Evolutionary conservation across 1,140 invertebrate species (phyloP), one percentile per base, ranked within the genome.

Genomic region (Achatina immaculata): DNA sequence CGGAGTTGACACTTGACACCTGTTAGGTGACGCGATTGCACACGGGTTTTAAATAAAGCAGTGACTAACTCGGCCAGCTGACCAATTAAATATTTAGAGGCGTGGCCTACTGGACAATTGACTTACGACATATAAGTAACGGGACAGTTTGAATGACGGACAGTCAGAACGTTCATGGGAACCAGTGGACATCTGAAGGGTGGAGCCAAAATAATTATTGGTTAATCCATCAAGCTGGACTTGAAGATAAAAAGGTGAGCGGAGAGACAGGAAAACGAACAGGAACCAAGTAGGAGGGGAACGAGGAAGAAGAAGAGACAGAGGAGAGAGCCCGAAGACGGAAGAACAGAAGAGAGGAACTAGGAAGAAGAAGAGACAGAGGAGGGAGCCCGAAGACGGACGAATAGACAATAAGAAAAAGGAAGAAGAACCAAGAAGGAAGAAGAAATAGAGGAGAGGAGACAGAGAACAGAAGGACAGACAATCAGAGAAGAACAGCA

Each of bases 351-450:
- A n/a, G n/a, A 28, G 62, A 28, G 62, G n/a, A n/a, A 66, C 36
- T 34, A 72, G 21, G 45, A 73, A 28, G 43, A 73, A 73, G 40
- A 73, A 73, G 38, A 48, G 31, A 28, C 2, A 73, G 71, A 42
- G 6, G 40, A 48, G 45, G 43, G 34, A 73, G 38, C 42, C n/a
- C 21, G 16, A 58, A 58, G 21, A 24, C 4, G 21, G 24, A 58
- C 4, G 24, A 58, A 24, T 4, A n/a, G 24, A 58, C 4, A 24
- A 58, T 6, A 69, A 42, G 40, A 34, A 42, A n/a, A 69, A 24
- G 40, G 24, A 31, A 69, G 34, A n/a, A 69, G 40, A n/a, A 34
- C 19, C n/a, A 31, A 69, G 24, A 42, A 69, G 40, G 66, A 69
- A 69, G 66, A 69, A 69, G 66, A 69, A 34, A 31, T 6, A 69